Percentiles rank a stretch among this genome's conserved stretches.
phyloP scores from a whole-genome alignment of 2,797 vertebrate genomes.

The Pipistrellus nathusii region DNA sequence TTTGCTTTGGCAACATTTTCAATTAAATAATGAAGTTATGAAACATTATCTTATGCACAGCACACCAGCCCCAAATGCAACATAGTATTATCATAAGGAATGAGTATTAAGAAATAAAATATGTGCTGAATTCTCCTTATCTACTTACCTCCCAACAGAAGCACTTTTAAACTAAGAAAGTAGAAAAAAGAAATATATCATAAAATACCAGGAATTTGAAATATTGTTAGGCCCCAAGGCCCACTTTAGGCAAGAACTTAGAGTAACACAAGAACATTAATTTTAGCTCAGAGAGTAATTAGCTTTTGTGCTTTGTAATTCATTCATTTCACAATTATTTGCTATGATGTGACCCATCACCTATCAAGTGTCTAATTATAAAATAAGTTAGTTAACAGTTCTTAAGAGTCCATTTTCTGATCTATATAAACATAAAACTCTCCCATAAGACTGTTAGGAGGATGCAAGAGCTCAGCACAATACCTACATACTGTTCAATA shows the following conservation, averaged over 20 bases:
- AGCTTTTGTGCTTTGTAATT: background rate
- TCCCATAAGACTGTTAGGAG: background rate
- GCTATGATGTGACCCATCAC: background rate
- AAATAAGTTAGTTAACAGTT: slow-evolving; percentile 25
- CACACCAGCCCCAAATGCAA: background rate
- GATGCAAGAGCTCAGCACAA: background rate
- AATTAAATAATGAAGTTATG: slow-evolving; percentile 33
- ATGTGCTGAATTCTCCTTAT: background rate
- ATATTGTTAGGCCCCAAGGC: background rate
- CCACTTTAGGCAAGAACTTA: background rate
- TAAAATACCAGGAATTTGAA: slow-evolving; percentile 50
- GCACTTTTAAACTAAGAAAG: background rate
- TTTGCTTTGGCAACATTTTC: slow-evolving; percentile 32
- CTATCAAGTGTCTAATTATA: background rate
- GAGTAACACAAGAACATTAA: background rate
- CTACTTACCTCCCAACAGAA: background rate
- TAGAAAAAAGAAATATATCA: background rate
- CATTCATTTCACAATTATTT: background rate
- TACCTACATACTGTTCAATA: background rate
- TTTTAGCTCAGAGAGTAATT: background rate
- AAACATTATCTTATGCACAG: background rate
- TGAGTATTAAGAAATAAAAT: slow-evolving; percentile 27
- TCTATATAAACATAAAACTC: background rate
- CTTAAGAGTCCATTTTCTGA: slow-evolving; percentile 32
- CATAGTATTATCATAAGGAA: background rate